Base-by-base conservation (phyloP, 2,888 invertebrate species). In the Tiliacea aurago region DNA sequence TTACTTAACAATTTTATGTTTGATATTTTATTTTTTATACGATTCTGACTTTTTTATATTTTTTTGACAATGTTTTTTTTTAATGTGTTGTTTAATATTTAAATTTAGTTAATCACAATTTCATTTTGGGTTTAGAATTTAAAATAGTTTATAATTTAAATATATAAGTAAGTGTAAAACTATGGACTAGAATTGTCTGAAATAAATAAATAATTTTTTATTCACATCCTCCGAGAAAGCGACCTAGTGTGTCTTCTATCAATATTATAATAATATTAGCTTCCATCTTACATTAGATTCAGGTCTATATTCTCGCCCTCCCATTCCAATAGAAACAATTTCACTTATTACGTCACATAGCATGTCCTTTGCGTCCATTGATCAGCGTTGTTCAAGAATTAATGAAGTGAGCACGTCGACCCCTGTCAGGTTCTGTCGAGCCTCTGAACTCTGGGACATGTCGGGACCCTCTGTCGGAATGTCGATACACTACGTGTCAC, bases 381-480 rank as follows among this genome's bases (percentile, higher is more conserved):
- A 94, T 93, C 94, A 93, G 89, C 87, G 90, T 89, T 89, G 93
- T 90, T 94, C 91, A 93, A 93, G 94, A 94, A 96, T 95, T 96
- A 96, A 96, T 96, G 95, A 96, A 96, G 94, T 94, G 93, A 92
- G 91, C 93, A 93, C 88, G 95, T 95, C 96, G 94, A 96, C 96
- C 96, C 93, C 92, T 91, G 95, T 96, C 95, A 95, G 92, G 85
- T 87, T 90, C 91, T 91, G 89, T 88, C 89, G 89, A 91, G 91
- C 89, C 89, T 85, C 86, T 88, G 89, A 87, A 91, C 85, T 76
- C 66, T 72, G 88, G 81, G 87, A 84, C 83, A 88, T 84, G 84
- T 87, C 83, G 64, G 37, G 69, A 81, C 86, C 86, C 86, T 86
- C 93, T 91, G 90, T 88, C 80, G 94, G 93, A 94, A 94, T 94